A percentile compares a stretch with the other conserved stretches of the same genome.
These are phyloP conservation scores for Prinia subflava DNA, from an alignment of 2,113 vertebrate genomes.

Conservation along the genomic window DNA sequence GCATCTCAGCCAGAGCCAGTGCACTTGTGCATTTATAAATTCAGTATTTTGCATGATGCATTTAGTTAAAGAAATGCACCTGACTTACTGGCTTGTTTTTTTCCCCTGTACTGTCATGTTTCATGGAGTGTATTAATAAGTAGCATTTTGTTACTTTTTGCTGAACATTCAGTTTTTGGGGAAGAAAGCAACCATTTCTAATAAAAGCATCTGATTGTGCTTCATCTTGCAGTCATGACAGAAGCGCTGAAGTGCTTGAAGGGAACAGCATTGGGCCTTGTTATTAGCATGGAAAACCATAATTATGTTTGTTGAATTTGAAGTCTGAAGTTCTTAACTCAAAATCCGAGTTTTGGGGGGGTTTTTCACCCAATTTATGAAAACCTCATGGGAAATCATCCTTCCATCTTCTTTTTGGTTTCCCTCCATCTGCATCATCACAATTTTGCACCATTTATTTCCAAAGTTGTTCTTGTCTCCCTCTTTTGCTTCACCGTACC, in stretches of 20 bases:
- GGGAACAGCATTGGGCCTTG: fast-evolving
- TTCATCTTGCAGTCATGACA: not conserved
- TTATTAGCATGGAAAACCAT: not conserved
- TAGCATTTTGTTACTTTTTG: slow-evolving; percentile 10
- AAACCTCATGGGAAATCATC: not conserved
- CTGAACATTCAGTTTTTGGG: not conserved
- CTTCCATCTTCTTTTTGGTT: not conserved
- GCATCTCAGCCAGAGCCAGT: not conserved
- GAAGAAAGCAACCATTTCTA: not conserved
- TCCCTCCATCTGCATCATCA: not conserved
- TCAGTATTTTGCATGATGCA: slow-evolving; percentile 60
- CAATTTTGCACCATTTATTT: not conserved
- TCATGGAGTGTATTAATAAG: not conserved
- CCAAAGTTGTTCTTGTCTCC: not conserved
- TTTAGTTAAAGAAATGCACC: slow-evolving; percentile 49
- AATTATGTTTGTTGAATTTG: not conserved
- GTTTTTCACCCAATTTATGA: not conserved
- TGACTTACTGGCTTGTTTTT: slow-evolving; percentile 12
- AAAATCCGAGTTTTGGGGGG: not conserved
- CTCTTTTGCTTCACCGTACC: not conserved
- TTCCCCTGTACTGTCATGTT: not conserved
- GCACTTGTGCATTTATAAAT: slow-evolving; percentile 35
- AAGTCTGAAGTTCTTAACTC: not conserved
- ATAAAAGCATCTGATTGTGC: not conserved
- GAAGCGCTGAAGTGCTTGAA: not conserved